Conservation (phyloP, 2,888 invertebrate species). For the Zootermopsis nevadensis region DNA sequence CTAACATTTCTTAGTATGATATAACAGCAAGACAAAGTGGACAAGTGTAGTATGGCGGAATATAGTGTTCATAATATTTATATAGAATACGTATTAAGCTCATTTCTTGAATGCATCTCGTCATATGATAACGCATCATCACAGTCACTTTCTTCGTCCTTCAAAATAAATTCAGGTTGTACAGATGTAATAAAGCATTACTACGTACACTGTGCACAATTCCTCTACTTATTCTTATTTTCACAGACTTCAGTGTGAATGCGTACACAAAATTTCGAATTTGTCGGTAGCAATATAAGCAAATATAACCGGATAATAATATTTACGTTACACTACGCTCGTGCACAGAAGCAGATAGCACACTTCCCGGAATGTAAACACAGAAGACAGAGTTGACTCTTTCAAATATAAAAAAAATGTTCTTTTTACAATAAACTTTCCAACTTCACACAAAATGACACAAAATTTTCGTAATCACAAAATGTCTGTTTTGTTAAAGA, state of each 20-base stretch:
- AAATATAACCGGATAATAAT: conserved; percentile 12
- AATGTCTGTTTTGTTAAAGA: background rate
- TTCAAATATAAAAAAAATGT: background rate
- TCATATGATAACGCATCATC: background rate
- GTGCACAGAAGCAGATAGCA: background rate
- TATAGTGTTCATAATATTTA: conserved; percentile 6
- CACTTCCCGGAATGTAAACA: background rate
- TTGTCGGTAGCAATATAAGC: conserved; percentile 10
- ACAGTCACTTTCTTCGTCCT: background rate
- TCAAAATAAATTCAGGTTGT: background rate
- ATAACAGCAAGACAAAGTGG: conserved; percentile 16
- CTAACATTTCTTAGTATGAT: background rate
- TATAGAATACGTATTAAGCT: conserved; percentile 26
- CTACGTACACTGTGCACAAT: conserved; percentile 27
- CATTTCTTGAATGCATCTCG: conserved; percentile 2
- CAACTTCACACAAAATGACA: background rate
- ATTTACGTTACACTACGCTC: background rate
- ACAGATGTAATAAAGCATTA: background rate
- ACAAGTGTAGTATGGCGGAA: conserved; percentile 16
- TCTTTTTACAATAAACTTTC: background rate
- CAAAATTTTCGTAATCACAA: background rate
- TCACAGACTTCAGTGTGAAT: background rate
- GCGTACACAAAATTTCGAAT: background rate
- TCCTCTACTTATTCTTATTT: background rate
- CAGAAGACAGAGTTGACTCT: background rate